Conservation (phyloP, 2,113 vertebrate genomes). For the Alexandromys fortis region DNA sequence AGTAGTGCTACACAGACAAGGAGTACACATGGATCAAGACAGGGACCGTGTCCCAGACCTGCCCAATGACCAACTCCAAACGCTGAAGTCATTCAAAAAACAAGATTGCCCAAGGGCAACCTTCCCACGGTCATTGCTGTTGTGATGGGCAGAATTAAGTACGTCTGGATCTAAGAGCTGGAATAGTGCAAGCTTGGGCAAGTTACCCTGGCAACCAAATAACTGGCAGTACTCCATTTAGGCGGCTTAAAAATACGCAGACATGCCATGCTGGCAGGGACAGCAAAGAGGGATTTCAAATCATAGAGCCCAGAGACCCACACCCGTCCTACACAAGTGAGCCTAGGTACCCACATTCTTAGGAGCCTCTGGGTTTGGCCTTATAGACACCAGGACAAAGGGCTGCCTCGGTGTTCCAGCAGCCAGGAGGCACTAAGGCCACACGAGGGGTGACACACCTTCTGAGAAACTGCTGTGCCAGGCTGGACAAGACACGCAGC, state of each 20-base stretch:
- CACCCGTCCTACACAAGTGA: fast-evolving
- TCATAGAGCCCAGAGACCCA: background rate
- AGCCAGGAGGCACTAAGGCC: fast-evolving
- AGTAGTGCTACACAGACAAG: background rate
- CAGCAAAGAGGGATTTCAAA: fast-evolving
- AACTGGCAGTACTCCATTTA: background rate
- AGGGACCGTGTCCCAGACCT: background rate
- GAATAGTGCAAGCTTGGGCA: background rate
- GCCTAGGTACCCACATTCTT: background rate
- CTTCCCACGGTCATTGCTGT: background rate
- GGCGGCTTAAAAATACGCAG: background rate
- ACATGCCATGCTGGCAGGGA: background rate
- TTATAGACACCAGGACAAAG: background rate
- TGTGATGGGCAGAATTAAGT: background rate
- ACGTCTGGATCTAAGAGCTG: background rate
- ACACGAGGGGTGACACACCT: background rate
- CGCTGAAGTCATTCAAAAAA: background rate
- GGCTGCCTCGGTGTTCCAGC: background rate
- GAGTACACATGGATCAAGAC: background rate
- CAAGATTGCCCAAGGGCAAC: fast-evolving
- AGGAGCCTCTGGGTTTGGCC: background rate
- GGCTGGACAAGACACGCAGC: background rate
- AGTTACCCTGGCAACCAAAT: slow-evolving; percentile 34
- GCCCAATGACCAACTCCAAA: background rate
- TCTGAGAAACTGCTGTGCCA: background rate